Base-by-base conservation (phyloP, 2,797 vertebrate species). In the Catamblyrhynchus diadema region DNA sequence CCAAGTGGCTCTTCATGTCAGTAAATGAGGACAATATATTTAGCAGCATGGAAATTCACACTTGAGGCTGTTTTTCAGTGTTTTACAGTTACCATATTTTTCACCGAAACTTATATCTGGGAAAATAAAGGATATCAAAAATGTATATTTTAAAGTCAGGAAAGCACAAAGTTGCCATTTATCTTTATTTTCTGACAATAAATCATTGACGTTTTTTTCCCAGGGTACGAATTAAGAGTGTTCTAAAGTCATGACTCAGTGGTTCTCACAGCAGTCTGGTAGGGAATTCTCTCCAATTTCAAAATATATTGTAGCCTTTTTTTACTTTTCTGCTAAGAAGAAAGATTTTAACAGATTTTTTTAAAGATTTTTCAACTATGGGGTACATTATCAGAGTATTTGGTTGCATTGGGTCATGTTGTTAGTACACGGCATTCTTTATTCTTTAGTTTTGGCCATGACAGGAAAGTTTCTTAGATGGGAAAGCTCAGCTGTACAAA, bases 41-140 rank as follows among this genome's bases (percentile, higher is more conserved):
- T 93, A 91, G 74, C 35, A 96, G 48, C 48, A 74, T 41, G 65
- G n/a, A 93, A 93, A 89, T 91, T 62, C 64, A 77, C 39, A 67
- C 61, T 44, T 85, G 19, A 73, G 45, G 27, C 32, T 85, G 33
- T 86, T 95, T 81, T 70, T 73, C 35, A 66, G 28, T 56, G 14
- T 47, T 86, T 80, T 61, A 53, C 2, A 3, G 17, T 37, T 80
- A 42, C 33, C 39, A 14, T n/a, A 67, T 60, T 87, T 95, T 91
- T 78, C n/a, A 74, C 50, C 21, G 54, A 82, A 80, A 33, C 5
- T 19, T 60, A 45, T 2, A 9, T 14, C 10, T 54, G 11, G 56
- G 15, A 61, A 67, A 57, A 79, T 42, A 74, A 84, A 82, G 3
- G 8, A 48, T 62, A 69, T 1, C 2, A 75, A 45, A 81, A 84